Conservation (phyloP, 2,113 vertebrate genomes). For the Poeciliopsis occidentalis region DNA sequence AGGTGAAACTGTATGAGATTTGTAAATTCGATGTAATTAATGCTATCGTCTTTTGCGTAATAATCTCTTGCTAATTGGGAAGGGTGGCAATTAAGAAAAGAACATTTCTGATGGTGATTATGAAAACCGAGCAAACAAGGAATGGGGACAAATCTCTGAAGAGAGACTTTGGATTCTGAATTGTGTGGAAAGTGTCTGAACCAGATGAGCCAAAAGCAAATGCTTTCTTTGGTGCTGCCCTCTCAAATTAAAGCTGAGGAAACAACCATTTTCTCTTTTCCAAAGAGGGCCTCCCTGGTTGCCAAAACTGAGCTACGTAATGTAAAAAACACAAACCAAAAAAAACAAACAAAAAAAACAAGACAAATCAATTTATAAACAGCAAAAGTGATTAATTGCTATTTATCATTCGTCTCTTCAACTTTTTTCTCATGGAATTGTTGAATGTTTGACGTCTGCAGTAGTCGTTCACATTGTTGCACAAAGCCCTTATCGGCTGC, state of each 20-base stretch:
- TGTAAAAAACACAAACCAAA: too few relatives aligned
- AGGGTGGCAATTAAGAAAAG: neutral
- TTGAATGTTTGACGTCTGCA: neutral
- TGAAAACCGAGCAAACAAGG: neutral
- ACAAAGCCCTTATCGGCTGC: neutral
- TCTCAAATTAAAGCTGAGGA: neutral
- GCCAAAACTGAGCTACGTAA: neutral
- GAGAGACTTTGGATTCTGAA: neutral
- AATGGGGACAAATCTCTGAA: neutral
- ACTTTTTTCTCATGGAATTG: constrained; percentile 11
- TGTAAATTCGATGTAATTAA: neutral
- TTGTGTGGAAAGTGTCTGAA: neutral
- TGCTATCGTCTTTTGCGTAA: neutral
- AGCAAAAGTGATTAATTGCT: constrained; percentile 18
- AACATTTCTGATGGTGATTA: neutral
- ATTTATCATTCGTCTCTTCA: constrained; percentile 23
- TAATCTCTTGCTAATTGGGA: neutral
- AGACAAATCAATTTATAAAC: constrained; percentile 26
- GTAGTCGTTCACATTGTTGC: neutral
- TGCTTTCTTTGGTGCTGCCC: neutral
- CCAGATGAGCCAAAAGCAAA: neutral
- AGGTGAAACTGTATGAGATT: neutral
- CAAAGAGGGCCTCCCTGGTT: too few relatives aligned
- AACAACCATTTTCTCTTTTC: neutral
- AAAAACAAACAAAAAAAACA: too few relatives aligned